Evolutionary conservation across 2,797 vertebrate genomes (phyloP), one percentile per base, ranked within the genome.

Genomic region (Sciurus vulgaris): DNA sequence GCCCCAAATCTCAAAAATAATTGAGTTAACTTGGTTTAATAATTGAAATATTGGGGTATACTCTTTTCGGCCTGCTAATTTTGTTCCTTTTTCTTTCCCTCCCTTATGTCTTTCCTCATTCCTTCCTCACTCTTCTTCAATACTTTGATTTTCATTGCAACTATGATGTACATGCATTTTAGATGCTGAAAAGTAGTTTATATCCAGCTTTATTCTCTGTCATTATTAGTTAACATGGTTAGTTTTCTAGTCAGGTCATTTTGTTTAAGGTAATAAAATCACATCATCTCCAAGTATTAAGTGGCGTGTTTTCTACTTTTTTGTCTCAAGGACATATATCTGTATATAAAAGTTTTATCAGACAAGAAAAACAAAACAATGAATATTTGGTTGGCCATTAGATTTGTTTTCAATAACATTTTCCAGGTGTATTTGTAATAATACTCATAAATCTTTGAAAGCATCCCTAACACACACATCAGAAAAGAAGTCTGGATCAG

Each of bases 221-320:
- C 35, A 14, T 1, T n/a, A 13, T 51, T 92, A 87, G 5, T 33
- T 44, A 3, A 1, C n/a, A 22, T 81, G n/a, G 6, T 14, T 81
- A 54, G 26, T 76, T 79, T 38, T 65, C 12, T 56, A 17, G 44
- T 69, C 18, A 8, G 6, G 1, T 5, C 33, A 54, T 61, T 44
- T 85, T 92, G 35, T 85, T 85, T 93, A n/a, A 63, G 15, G 63
- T 76, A 82, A 14, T 77, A 44, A 35, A 72, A 78, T 78, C 14
- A 65, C 38, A 63, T 44, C 4, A 28, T 86, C 92, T 83, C 17
- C 4, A 86, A 72, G 44, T 67, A 41, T 24, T 11, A 84, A 78
- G 6, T 12, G 1, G 0, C 33, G 59, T 61, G 3, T 22, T 84
- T 84, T 54, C n/a, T 38, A 30, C 12, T 47, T 90, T 3, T 84